Percentiles rank a stretch among this genome's conserved stretches.
phyloP scores from a whole-genome alignment of 1,140 invertebrate species.

The Drosophila sechellia region DNA sequence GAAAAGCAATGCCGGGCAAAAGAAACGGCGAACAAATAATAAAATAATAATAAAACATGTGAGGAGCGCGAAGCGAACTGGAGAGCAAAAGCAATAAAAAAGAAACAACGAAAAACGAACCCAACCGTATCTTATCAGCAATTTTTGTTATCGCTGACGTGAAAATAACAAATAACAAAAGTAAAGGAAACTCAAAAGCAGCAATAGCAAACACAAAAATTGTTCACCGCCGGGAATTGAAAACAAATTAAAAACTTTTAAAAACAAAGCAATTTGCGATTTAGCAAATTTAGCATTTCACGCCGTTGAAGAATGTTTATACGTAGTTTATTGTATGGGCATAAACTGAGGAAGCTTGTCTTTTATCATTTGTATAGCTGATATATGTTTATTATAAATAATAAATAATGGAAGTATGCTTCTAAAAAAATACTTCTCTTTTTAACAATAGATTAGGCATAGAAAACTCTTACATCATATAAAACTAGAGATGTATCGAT shows the following conservation, averaged over 20 bases:
- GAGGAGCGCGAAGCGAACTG: conserved; percentile 36
- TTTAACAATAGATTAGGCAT: too few species aligned
- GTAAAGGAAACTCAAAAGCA: conserved; percentile 34
- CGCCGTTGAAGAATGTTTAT: neutral
- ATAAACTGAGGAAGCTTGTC: neutral
- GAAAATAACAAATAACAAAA: conserved; percentile 54
- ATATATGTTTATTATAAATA: too few species aligned
- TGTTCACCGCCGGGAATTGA: conserved; percentile 46
- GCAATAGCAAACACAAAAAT: conserved; percentile 21
- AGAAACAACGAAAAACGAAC: conserved; percentile 33
- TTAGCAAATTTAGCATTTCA: neutral
- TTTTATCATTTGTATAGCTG: too few species aligned
- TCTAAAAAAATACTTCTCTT: too few species aligned
- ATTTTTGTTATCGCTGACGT: conserved; percentile 71
- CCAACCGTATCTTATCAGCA: conserved; percentile 69
- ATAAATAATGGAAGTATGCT: too few species aligned
- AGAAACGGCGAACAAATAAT: conserved; percentile 29
- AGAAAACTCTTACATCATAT: too few species aligned
- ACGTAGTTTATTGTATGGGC: neutral
- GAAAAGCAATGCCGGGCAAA: conserved; percentile 47
- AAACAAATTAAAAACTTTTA: conserved; percentile 10
- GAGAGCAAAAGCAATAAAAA: conserved; percentile 20
- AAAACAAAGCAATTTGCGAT: conserved; percentile 30
- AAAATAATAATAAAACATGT: conserved; percentile 46
- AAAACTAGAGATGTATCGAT: too few species aligned